These are phyloP conservation scores for Theristicus caerulescens DNA, from an alignment of 2,113 vertebrate species.

Conservation along the genomic window DNA sequence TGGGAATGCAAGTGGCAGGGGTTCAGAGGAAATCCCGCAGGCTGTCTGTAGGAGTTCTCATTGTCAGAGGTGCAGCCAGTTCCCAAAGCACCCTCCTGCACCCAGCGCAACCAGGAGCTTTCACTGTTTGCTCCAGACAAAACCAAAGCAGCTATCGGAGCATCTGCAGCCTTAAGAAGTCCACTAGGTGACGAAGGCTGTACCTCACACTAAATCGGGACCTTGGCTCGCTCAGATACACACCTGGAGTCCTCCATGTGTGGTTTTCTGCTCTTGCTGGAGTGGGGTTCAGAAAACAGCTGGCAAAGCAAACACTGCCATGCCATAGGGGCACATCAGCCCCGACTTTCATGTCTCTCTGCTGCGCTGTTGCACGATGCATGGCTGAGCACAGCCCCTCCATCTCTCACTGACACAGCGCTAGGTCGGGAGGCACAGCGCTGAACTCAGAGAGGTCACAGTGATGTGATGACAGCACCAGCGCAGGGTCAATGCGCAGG, in stretches of 20 bases:
- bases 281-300: not conserved
- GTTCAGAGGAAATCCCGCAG: not conserved
- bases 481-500: rapidly evolving
- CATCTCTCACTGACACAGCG: not conserved
- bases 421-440: rapidly evolving
- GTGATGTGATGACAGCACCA: not conserved
- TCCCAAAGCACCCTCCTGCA: not conserved
- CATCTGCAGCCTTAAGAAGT: not conserved
- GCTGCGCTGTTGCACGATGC: rapidly evolving
- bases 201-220: not conserved
- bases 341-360: rapidly evolving
- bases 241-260: not conserved
- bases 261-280: not conserved
- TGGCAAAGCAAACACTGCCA: not conserved
- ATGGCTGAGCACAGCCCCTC: not conserved
- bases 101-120: not conserved
- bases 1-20: not conserved
- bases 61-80: not conserved
- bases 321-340: not conserved
- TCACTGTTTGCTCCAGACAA: not conserved
- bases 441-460: not conserved
- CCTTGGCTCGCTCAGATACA: not conserved
- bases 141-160: not conserved
- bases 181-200: not conserved
- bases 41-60: not conserved